A percentile compares a stretch with the other conserved stretches of the same genome.
phyloP scores from a whole-genome alignment of 30 jellyfish, hydroid and myxozoan genomes.

The Euphysa ruthae region DNA sequence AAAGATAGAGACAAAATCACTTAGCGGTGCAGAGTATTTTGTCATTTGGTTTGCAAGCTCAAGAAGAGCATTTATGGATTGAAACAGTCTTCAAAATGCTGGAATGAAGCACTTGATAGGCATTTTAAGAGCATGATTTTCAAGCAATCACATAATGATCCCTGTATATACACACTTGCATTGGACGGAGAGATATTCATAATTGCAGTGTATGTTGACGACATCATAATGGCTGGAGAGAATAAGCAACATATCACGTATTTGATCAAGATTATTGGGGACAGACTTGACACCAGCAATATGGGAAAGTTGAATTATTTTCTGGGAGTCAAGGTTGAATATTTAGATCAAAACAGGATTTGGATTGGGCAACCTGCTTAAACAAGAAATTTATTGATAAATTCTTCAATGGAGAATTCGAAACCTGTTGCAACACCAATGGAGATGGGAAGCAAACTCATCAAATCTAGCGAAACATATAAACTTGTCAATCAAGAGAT shows the following conservation, averaged over 20 bases:
- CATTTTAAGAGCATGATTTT: no score
- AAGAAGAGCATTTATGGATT: no score
- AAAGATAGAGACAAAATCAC: slow-evolving; percentile 19
- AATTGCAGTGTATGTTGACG: slow-evolving; percentile 43
- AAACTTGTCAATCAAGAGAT: no score
- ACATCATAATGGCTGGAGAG: slow-evolving; percentile 34
- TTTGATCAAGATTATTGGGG: not conserved
- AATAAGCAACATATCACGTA: not conserved
- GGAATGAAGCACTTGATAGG: no score
- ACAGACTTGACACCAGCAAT: slow-evolving; percentile 19
- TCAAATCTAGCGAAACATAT: no score
- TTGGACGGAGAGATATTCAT: slow-evolving; percentile 1
- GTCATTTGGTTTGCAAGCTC: no score
- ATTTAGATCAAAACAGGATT: not conserved
- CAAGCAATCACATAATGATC: no score
- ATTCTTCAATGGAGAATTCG: no score
- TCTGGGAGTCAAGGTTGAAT: slow-evolving; percentile 27
- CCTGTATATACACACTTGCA: not conserved
- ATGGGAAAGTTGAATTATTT: slow-evolving; percentile 35
- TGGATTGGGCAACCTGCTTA: slow-evolving; percentile 29
- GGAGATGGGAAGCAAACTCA: no score
- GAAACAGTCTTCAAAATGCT: no score
- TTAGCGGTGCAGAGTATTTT: no score
- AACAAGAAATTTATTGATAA: not conserved
- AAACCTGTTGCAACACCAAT: no score